These are phyloP conservation scores for Eurytoma californica DNA, from an alignment of 2,888 invertebrate species.

Conservation along the genomic window DNA sequence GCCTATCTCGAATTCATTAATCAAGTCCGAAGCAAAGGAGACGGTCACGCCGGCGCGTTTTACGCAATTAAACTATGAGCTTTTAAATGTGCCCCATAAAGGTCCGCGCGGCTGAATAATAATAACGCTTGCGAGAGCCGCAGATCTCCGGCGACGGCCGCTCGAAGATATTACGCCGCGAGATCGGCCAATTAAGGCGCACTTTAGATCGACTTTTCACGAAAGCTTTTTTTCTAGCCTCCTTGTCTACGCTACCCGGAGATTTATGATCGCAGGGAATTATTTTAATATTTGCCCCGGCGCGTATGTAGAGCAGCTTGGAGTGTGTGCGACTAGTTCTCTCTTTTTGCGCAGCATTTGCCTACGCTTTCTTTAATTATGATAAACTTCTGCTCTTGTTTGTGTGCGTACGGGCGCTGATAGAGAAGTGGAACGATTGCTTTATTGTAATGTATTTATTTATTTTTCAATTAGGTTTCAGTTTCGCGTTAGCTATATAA, in stretches of 20 bases:
- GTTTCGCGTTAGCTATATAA: too few species aligned
- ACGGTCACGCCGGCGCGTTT: conserved; percentile 1
- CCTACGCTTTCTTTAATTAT: conserved; percentile 28
- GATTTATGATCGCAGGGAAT: conserved; percentile 38
- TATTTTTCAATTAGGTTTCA: too few species aligned
- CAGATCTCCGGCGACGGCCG: background rate
- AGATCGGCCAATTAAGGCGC: conserved; percentile 39
- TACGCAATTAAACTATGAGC: conserved; percentile 23
- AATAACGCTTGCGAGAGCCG: conserved; percentile 20
- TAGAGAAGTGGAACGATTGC: background rate
- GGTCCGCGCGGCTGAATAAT: background rate
- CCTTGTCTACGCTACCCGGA: conserved; percentile 20
- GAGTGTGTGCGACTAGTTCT: background rate
- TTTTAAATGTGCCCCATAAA: conserved; percentile 6
- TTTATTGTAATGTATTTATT: background rate
- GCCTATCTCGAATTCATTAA: conserved; percentile 30
- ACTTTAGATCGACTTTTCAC: conserved; percentile 37
- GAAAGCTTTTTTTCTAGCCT: conserved; percentile 17
- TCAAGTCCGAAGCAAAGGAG: conserved; percentile 14
- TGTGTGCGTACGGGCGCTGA: background rate
- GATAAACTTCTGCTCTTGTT: background rate
- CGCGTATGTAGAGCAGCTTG: background rate
- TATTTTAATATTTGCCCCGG: conserved; percentile 11
- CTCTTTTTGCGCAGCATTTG: background rate
- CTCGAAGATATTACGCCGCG: conserved; percentile 18